phyloP scores from a whole-genome alignment of 1,140 invertebrate species.

The Adelges cooleyi region DNA sequence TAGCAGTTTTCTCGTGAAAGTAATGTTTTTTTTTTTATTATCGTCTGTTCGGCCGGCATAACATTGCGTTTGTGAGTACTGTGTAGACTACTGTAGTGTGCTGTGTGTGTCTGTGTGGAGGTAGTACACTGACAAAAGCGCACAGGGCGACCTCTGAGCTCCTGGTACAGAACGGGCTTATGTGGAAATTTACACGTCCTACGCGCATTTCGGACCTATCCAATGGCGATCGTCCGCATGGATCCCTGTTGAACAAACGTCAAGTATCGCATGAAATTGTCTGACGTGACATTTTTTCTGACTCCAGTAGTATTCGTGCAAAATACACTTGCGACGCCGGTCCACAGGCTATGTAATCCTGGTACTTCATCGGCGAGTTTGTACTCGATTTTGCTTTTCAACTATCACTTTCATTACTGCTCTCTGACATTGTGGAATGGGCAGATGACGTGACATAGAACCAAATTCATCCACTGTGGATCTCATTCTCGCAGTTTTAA shows the following conservation, averaged over 20 bases:
- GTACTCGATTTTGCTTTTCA: not conserved
- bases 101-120: not conserved
- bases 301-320: not conserved
- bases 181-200: constrained; percentile 23
- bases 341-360: not conserved
- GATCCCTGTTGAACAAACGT: not conserved
- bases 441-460: too few relatives aligned
- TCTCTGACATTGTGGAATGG: too few relatives aligned
- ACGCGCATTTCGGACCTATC: not conserved
- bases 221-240: not conserved
- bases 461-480: too few relatives aligned
- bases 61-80: too few relatives aligned
- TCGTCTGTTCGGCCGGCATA: too few relatives aligned
- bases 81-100: too few relatives aligned
- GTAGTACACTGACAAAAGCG: not conserved
- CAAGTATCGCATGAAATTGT: constrained; percentile 20
- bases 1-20: too few relatives aligned
- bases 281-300: constrained; percentile 14
- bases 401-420: not conserved
- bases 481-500: too few relatives aligned
- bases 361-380: constrained; percentile 6
- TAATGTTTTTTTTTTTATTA: too few relatives aligned
- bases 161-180: constrained; percentile 12
- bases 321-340: too few relatives aligned
- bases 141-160: not conserved